Evolutionary conservation across 2,113 vertebrate genomes (phyloP).

Genomic region (Gymnarchus niloticus): DNA sequence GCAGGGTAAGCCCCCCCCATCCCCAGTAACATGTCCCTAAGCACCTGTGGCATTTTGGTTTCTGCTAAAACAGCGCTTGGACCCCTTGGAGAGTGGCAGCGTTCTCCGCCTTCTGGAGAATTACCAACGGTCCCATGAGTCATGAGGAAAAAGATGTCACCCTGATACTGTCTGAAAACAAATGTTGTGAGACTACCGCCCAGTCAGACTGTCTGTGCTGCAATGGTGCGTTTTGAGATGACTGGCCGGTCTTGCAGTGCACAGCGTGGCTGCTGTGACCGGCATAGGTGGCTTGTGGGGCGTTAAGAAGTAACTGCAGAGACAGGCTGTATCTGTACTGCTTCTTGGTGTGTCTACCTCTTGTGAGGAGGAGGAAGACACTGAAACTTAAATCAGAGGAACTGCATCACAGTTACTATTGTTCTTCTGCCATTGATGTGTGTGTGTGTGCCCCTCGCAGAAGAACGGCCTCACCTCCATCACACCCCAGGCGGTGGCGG

Average conservation of each 20-base stretch:
- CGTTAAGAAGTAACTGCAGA: not conserved
- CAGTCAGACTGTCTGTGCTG: too few relatives aligned
- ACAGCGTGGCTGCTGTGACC: not conserved
- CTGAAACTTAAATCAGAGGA: not conserved
- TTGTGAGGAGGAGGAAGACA: not conserved
- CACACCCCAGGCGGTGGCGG: slow-evolving; percentile 65
- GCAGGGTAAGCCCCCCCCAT: slow-evolving; percentile 66
- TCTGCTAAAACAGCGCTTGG: too few relatives aligned
- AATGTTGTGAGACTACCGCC: not conserved
- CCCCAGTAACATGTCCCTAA: not conserved
- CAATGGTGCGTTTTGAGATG: too few relatives aligned
- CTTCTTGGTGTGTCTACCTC: not conserved
- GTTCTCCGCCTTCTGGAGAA: not conserved
- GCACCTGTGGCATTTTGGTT: not conserved
- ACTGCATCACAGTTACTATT: not conserved
- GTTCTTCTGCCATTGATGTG: not conserved
- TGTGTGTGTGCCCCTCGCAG: slow-evolving; percentile 48
- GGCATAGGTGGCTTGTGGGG: not conserved
- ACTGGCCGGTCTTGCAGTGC: not conserved
- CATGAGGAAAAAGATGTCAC: not conserved
- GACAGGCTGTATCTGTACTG: not conserved
- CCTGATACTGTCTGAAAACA: not conserved
- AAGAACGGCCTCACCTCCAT: slow-evolving; percentile 77
- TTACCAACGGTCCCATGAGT: not conserved
- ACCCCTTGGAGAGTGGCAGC: too few relatives aligned